Evolutionary conservation across 2,113 vertebrate genomes (phyloP).

Genomic region (Sapayoa aenigma): DNA sequence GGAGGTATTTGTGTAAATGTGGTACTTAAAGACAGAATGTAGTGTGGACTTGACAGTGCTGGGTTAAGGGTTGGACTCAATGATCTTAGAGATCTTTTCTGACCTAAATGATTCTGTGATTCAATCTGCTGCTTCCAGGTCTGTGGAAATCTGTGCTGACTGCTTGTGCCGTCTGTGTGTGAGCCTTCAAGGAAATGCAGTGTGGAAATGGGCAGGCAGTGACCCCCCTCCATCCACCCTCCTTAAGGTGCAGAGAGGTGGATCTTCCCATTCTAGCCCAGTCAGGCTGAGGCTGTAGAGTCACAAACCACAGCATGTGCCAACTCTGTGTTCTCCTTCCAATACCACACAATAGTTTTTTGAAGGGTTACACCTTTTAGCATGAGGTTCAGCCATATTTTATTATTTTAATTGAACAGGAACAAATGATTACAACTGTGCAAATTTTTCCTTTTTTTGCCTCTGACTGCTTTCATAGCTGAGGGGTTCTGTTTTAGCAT

Average conservation of each 20-base stretch:
- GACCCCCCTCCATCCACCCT: neutral
- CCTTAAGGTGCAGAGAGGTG: neutral
- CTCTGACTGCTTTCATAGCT: neutral
- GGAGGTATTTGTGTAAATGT: neutral
- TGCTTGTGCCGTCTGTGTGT: neutral
- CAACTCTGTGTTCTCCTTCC: neutral
- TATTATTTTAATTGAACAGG: neutral
- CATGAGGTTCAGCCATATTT: neutral
- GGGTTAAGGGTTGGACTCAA: neutral
- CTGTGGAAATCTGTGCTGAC: neutral
- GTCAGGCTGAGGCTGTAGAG: neutral
- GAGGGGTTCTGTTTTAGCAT: neutral
- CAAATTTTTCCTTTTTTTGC: neutral
- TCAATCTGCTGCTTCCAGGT: neutral
- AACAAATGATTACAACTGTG: neutral
- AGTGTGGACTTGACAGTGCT: neutral
- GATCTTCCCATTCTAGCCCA: neutral
- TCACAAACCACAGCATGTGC: neutral
- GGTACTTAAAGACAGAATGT: neutral
- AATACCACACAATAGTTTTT: fast-evolving
- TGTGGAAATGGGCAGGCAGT: neutral
- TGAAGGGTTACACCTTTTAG: neutral
- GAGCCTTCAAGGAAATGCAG: neutral
- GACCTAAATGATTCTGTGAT: neutral
- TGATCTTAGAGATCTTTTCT: neutral